phyloP scores from a whole-genome alignment of 2,888 invertebrate species.

The Patella depressa region DNA sequence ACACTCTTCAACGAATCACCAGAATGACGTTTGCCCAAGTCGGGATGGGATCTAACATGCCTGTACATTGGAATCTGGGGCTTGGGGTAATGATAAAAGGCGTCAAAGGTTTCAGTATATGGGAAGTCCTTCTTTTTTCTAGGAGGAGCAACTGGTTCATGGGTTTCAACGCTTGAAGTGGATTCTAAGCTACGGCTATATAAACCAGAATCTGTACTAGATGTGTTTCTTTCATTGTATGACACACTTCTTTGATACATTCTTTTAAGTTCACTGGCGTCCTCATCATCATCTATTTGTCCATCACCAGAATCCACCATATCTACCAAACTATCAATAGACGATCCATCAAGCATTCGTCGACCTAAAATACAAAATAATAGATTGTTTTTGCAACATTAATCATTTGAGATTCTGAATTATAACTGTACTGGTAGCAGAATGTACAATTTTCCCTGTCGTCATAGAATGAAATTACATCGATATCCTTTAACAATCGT shows the following conservation, averaged over 20 bases:
- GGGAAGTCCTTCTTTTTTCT: constrained; percentile 32
- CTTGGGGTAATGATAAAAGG: constrained; percentile 3
- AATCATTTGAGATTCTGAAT: no score
- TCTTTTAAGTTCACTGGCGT: constrained; percentile 23
- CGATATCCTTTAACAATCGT: no score
- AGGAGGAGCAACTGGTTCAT: constrained; percentile 55
- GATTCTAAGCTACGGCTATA: constrained; percentile 43
- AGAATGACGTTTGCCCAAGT: constrained; percentile 39
- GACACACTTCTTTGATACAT: constrained; percentile 41
- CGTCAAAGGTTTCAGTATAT: constrained; percentile 14
- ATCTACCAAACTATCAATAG: constrained; percentile 80
- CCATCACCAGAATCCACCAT: neutral
- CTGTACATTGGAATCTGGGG: neutral
- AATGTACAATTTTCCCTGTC: neutral
- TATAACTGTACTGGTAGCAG: neutral
- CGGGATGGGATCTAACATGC: constrained; percentile 11
- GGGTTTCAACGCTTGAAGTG: constrained; percentile 28
- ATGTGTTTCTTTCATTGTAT: constrained; percentile 37
- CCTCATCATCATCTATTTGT: constrained; percentile 7
- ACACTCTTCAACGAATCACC: constrained; percentile 53
- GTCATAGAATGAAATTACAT: no score
- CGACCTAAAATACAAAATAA: constrained; percentile 50
- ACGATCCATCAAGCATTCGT: constrained; percentile 73
- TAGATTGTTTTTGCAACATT: neutral
- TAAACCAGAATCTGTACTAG: constrained; percentile 26